A percentile compares a stretch with the other conserved stretches of the same genome.
Evolutionary conservation across 2,113 vertebrate genomes (phyloP).

Genomic region (Antechinus stuartii): DNA sequence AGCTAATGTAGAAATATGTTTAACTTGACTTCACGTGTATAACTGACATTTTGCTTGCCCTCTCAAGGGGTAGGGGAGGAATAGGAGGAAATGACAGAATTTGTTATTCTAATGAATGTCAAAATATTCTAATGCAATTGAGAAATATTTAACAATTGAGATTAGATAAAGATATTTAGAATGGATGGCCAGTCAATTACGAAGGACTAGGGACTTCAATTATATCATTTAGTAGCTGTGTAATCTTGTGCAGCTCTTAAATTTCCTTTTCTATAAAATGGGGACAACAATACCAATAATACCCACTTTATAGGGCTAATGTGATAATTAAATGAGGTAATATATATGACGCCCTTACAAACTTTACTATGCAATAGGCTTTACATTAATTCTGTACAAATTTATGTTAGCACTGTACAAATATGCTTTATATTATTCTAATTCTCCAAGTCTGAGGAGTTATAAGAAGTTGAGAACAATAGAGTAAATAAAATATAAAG

Average conservation of each 20-base stretch:
- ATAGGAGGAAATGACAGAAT: not conserved
- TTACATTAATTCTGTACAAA: no score
- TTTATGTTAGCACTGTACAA: not conserved
- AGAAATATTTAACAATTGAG: not conserved
- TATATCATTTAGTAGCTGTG: not conserved
- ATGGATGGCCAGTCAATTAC: not conserved
- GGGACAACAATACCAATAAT: not conserved
- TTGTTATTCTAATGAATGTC: not conserved
- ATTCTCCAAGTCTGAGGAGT: not conserved
- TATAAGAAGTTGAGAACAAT: not conserved
- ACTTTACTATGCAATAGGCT: not conserved
- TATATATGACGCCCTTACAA: not conserved
- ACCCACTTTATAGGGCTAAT: not conserved
- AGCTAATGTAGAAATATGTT: not conserved
- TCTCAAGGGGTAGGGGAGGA: not conserved
- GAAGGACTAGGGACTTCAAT: not conserved
- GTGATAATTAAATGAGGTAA: not conserved
- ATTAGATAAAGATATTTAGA: not conserved
- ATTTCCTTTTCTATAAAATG: not conserved
- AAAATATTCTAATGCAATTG: not conserved
- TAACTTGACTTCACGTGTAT: not conserved
- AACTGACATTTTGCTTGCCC: not conserved
- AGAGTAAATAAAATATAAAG: not conserved
- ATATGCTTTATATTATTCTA: not conserved
- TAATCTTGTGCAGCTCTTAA: not conserved